These are phyloP conservation scores for Notocelia uddmanniana DNA, from an alignment of 2,888 invertebrate species.

Conservation along the genomic window DNA sequence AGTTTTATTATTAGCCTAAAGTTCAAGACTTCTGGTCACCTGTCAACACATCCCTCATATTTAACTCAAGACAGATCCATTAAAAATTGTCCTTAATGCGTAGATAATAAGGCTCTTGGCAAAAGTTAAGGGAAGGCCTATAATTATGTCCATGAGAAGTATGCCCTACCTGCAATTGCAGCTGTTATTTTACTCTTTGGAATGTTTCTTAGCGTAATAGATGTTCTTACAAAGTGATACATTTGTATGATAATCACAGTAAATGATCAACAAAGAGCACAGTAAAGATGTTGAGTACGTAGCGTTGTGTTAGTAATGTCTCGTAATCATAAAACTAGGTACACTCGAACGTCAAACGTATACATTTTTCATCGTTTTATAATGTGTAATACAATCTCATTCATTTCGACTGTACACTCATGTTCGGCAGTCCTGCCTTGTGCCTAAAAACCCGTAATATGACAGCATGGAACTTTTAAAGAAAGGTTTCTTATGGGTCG, in stretches of 20 bases:
- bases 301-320: not conserved
- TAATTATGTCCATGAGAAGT: slow-evolving; percentile 16
- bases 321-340: not conserved
- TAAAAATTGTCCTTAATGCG: not conserved
- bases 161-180: slow-evolving; percentile 8
- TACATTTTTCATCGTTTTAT: too few relatives aligned
- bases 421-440: too few relatives aligned
- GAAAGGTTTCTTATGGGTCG: too few relatives aligned
- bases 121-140: not conserved
- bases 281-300: not conserved
- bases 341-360: too few relatives aligned
- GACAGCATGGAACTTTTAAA: too few relatives aligned
- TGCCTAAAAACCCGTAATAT: too few relatives aligned
- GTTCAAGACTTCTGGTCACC: slow-evolving; percentile 4
- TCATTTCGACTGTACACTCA: too few relatives aligned
- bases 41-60: slow-evolving; percentile 7
- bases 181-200: not conserved
- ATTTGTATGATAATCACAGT: slow-evolving; percentile 3
- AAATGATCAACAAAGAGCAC: not conserved
- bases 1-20: slow-evolving; percentile 6
- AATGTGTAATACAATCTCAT: too few relatives aligned
- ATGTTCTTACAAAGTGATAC: not conserved
- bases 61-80: not conserved
- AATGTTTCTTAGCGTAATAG: not conserved
- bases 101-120: not conserved